Conservation (phyloP, 2,888 invertebrate genomes). For the Hyppa rectilinea region DNA sequence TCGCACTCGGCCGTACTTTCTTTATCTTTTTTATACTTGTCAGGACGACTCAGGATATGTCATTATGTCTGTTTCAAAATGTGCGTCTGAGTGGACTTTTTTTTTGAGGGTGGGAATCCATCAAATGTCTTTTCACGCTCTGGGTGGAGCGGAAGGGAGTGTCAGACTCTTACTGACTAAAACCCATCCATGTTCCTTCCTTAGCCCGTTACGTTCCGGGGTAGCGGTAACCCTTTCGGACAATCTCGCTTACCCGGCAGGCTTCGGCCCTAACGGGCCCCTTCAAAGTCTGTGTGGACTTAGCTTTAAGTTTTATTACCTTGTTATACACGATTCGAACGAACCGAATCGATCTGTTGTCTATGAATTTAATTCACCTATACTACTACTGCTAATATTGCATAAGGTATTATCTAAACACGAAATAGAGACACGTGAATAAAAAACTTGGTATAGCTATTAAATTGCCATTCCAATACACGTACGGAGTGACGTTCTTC, state of each 20-base stretch:
- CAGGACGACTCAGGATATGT: not conserved
- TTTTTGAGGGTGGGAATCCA: no score
- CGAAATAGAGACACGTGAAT: not conserved
- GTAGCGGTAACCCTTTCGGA: no score
- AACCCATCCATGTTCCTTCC: no score
- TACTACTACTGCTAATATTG: constrained; percentile 1
- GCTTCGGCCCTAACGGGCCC: no score
- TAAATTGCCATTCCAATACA: not conserved
- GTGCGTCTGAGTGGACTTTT: not conserved
- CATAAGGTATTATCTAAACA: constrained; percentile 18
- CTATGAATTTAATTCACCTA: not conserved
- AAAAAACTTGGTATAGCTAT: not conserved
- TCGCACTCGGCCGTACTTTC: no score
- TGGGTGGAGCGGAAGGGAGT: no score
- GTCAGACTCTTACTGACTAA: no score
- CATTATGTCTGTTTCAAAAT: not conserved
- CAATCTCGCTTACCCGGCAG: no score
- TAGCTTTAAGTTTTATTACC: not conserved
- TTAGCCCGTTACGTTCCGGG: no score
- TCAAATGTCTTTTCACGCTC: no score
- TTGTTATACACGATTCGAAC: no score
- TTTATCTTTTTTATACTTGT: not conserved
- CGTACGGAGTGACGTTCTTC: not conserved
- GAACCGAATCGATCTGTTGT: no score
- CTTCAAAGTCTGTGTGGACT: not conserved